Base-by-base conservation (phyloP, 2,888 invertebrate genomes). In the Aradus depressus region DNA sequence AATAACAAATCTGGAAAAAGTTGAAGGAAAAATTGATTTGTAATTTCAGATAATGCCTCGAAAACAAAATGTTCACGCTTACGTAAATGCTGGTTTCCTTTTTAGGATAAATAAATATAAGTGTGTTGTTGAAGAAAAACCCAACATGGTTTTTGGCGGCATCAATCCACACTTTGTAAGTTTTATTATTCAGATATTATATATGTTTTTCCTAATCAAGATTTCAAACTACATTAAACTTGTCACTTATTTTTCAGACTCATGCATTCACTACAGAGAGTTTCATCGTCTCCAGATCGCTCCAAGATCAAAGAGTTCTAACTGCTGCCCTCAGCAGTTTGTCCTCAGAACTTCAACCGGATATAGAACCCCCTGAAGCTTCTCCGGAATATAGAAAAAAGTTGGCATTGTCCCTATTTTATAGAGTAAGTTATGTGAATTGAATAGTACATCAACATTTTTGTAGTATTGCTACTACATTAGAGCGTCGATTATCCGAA, bases 61-160 rank as follows among this genome's bases (percentile, higher is more conserved):
- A 52, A 76, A 81, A 1, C 82, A 83, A 68, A 84, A 84, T 62
- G 79, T 84, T 0, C 83, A 84, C 60, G 84, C 85, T 0, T 76
- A 80, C 50, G 79, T 87, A 0, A 85, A 84, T 62, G 82, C 83
- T 6, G 85, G 78, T 1, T 83, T 86, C 60, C 66, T 79, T 3
- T 72, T 84, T 44, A 72, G 77, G 63, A 64, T 82, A 38, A 64
- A 72, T 38, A 52, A 50, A 63, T 72, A 54, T 66, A 73, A 41
- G n/a, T 69, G 68, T 21, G 57, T 56, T 6, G 70, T 82, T 1
- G 68, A 70, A 28, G 72, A 73, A n/a, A 69, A 69, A 63, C 68
- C 73, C 58, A 62, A 69, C 58, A 64, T 81, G 23, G 70, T 74
- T 39, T 67, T 69, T 51, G 74, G 72, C 2, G 74, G 73, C 18